Evolutionary conservation across 2,888 invertebrate genomes (phyloP).

Genomic region (Rutpela maculata): DNA sequence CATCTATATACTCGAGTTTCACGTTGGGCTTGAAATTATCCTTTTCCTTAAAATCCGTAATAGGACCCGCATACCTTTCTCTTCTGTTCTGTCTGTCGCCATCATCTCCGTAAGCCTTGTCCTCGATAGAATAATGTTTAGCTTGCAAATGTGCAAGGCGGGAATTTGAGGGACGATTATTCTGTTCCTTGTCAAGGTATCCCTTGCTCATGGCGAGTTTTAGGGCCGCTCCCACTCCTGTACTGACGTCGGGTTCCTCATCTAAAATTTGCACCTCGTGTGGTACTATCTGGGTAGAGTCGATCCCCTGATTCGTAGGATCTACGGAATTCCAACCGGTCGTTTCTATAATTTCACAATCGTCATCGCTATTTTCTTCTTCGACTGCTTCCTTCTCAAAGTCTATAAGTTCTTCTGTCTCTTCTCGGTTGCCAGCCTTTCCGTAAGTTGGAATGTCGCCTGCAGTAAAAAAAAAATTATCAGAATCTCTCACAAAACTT

Average conservation of each 20-base stretch:
- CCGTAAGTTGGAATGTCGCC: slow-evolving; percentile 96
- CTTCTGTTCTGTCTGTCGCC: slow-evolving; percentile 79
- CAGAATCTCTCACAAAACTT: too few relatives aligned
- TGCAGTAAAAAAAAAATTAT: slow-evolving; percentile 67
- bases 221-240: slow-evolving; percentile 94
- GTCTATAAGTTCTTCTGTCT: slow-evolving; percentile 77
- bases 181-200: slow-evolving; percentile 89
- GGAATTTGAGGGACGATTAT: slow-evolving; percentile 83
- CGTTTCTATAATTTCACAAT: slow-evolving; percentile 67
- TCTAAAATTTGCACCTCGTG: slow-evolving; percentile 85
- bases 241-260: slow-evolving; percentile 92
- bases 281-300: slow-evolving; percentile 71
- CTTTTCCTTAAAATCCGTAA: slow-evolving; percentile 94
- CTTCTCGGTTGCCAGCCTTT: slow-evolving; percentile 91
- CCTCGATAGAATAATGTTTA: slow-evolving; percentile 87
- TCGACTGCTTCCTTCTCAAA: slow-evolving; percentile 63
- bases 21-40: slow-evolving; percentile 93
- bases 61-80: slow-evolving; percentile 88
- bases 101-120: slow-evolving; percentile 87
- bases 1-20: slow-evolving; percentile 97
- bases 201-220: slow-evolving; percentile 95
- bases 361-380: slow-evolving; percentile 65
- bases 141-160: slow-evolving; percentile 86
- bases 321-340: slow-evolving; percentile 78
- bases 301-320: slow-evolving; percentile 71